Conservation (phyloP, 2,888 invertebrate species). For the Hypomecis punctinalis region DNA sequence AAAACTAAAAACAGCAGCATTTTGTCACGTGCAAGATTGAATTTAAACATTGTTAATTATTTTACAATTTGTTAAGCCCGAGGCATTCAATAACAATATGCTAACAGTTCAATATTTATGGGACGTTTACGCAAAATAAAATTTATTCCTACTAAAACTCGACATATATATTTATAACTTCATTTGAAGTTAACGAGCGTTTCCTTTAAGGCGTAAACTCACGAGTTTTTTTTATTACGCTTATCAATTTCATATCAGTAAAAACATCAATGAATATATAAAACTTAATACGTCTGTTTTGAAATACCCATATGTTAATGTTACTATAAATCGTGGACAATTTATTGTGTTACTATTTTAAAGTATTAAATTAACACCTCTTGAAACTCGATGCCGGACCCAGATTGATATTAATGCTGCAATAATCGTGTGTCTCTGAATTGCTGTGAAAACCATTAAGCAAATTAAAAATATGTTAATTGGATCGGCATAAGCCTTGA, state of each 20-base stretch:
- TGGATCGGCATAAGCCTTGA: conserved; percentile 17
- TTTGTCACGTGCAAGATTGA: conserved; percentile 13
- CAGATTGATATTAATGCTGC: conserved; percentile 41
- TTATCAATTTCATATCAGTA: conserved; percentile 58
- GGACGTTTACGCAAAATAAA: conserved; percentile 60
- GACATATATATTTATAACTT: conserved; percentile 59
- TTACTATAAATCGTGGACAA: conserved; percentile 55
- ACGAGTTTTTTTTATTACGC: conserved; percentile 57
- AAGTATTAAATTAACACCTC: conserved; percentile 54
- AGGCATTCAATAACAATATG: conserved; percentile 16
- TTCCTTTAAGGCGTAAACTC: conserved; percentile 57
- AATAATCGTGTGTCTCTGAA: conserved; percentile 30
- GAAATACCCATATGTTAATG: conserved; percentile 58
- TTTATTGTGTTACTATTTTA: conserved; percentile 56
- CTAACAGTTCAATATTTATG: conserved; percentile 37
- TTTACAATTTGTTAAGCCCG: conserved; percentile 18
- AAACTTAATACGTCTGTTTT: conserved; percentile 53
- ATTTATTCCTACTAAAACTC: conserved; percentile 53
- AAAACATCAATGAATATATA: conserved; percentile 53
- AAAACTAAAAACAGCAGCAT: not conserved
- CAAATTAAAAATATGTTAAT: conserved; percentile 33
- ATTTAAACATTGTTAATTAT: conserved; percentile 10
- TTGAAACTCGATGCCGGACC: conserved; percentile 58
- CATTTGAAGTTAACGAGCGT: conserved; percentile 62
- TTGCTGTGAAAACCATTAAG: conserved; percentile 33